Percentiles rank a stretch among this genome's conserved stretches.
These are phyloP conservation scores for Gymnoscelis rufifasciata DNA, from an alignment of 2,888 invertebrate genomes.

Conservation along the genomic window DNA sequence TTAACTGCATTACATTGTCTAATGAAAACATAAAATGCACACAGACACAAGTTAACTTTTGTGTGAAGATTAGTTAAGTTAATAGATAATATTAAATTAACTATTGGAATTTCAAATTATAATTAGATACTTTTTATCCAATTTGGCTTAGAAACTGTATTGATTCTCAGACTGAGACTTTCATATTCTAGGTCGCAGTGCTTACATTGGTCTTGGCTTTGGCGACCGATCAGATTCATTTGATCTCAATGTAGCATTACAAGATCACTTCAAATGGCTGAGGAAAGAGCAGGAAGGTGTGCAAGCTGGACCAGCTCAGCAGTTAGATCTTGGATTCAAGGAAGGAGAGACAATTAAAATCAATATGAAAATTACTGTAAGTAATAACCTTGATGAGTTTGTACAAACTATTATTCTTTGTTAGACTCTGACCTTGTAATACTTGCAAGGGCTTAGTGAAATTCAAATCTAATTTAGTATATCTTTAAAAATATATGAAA, in stretches of 20 bases:
- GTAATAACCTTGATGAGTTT: slow-evolving; percentile 22
- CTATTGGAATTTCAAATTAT: no score
- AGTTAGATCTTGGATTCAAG: slow-evolving; percentile 97
- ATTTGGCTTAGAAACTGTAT: no score
- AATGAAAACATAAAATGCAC: no score
- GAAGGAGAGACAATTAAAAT: slow-evolving; percentile 99
- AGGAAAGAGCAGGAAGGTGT: slow-evolving; percentile 90
- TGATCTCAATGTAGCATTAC: slow-evolving; percentile 98
- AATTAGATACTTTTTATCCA: no score
- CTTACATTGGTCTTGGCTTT: slow-evolving; percentile 98
- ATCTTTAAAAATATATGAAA: no score
- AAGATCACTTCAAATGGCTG: slow-evolving; percentile 98
- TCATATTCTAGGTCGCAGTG: slow-evolving; percentile 82
- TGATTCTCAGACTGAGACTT: background rate
- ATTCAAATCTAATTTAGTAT: no score
- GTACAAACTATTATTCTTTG: background rate
- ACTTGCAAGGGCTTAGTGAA: no score
- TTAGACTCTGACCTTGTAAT: background rate
- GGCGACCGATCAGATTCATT: slow-evolving; percentile 99
- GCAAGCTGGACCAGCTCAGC: slow-evolving; percentile 82
- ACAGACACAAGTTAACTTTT: no score
- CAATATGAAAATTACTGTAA: slow-evolving; percentile 97
- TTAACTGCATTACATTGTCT: no score
- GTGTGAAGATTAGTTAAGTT: no score
- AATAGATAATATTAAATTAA: no score